Base-by-base conservation (phyloP, 2,888 invertebrate genomes). In the Spatulosminthurus flaviceps region DNA sequence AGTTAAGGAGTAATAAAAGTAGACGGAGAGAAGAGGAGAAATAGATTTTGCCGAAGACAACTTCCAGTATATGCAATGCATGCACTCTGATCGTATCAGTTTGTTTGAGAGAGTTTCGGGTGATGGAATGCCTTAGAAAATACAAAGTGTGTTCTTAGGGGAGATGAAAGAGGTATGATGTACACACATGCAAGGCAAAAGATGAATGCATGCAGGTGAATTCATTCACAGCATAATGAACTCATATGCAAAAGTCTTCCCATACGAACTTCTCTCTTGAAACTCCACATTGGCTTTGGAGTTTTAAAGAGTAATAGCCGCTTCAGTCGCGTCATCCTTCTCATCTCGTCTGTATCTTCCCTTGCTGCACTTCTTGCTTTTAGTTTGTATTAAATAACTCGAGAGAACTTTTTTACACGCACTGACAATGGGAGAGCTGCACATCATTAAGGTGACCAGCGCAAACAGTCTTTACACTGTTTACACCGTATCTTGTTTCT, bases 191-290 rank as follows among this genome's bases (percentile, higher is more conserved):
- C 51, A 51, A 51, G 9, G 16, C 16, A 51, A 41, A 51, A 28
- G 26, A 67, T 26, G 67, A 67, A 26, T 19, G 67, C 28, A 67
- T 67, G 67, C 70, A 70, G 70, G 70, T 70, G 70, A 70, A 70
- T 70, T 70, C 70, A 70, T 70, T 70, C 70, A 70, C 70, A 70
- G 70, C 70, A 70, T 70, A 42, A 70, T 34, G 70, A 34, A 42
- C 26, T 64, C 24, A 64, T n/a, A 24, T 64, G 22, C 22, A 24
- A 64, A 64, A 64, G 64, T 22, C 64, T 64, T 4, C 64, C 26
- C 22, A 21, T 22, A 64, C 64, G 16, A 64, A 60, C 16, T 60
- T 21, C 16, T 60, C 4, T 16, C 26, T 64, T n/a, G n/a, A 19
- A 51, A 51, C n/a, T n/a, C 51, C 16, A 2, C 51, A 19, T 51